Conservation (phyloP, 2,888 invertebrate species). For the Clusia tigrina region DNA sequence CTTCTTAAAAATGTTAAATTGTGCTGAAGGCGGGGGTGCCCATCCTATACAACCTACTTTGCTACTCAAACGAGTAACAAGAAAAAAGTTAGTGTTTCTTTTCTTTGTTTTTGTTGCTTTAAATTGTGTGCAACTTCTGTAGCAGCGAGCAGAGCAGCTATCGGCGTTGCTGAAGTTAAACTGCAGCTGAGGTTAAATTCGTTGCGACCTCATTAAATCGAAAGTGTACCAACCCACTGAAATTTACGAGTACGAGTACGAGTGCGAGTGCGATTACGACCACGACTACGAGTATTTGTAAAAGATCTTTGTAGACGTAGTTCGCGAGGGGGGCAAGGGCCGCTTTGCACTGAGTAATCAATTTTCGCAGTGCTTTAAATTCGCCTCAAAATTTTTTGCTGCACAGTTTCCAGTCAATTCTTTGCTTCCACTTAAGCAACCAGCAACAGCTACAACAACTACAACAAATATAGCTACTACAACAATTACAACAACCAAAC, state of each 20-base stretch:
- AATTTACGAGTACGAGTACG: background rate
- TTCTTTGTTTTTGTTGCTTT: background rate
- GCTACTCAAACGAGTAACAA: background rate
- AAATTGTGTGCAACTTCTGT: background rate
- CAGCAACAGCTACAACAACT: no score
- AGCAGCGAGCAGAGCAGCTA: background rate
- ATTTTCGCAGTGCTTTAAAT: background rate
- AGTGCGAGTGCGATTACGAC: background rate
- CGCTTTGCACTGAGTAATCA: no score
- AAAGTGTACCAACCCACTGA: background rate
- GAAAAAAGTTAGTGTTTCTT: no score
- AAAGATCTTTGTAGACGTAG: background rate
- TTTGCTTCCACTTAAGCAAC: no score
- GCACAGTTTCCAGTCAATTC: background rate
- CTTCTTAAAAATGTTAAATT: background rate
- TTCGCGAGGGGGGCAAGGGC: no score
- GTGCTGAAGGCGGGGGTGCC: background rate
- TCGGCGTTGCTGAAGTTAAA: constrained; percentile 3
- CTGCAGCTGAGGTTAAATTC: background rate
- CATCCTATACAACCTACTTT: background rate
- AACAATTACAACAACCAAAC: no score
- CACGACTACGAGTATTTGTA: no score
- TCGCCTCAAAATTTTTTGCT: background rate
- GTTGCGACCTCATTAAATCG: constrained; percentile 2
- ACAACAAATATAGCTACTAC: no score